A percentile compares a stretch with the other conserved stretches of the same genome.
Conservation (phyloP, 2,797 vertebrate species). For the Odontamblyopus rebecca region DNA sequence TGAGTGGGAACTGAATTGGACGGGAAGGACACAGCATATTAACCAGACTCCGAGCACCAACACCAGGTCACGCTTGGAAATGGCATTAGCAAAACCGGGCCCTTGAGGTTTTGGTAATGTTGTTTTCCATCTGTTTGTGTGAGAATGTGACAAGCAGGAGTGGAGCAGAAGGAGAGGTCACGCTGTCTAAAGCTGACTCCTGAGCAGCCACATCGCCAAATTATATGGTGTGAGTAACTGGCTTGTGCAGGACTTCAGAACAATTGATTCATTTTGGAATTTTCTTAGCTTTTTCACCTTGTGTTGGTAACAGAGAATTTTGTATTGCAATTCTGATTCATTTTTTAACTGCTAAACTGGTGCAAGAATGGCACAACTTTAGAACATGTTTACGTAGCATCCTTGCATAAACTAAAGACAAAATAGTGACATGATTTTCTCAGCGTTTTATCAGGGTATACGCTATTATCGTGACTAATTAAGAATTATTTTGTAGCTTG, state of each 20-base stretch:
- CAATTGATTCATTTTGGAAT: too few species aligned
- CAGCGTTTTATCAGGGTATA: too few species aligned
- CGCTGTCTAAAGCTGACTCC: constrained; percentile 40
- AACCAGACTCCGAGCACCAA: constrained; percentile 51
- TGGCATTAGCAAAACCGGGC: constrained; percentile 64
- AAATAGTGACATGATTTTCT: too few species aligned
- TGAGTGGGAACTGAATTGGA: constrained; percentile 55
- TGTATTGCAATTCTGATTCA: too few species aligned
- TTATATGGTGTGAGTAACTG: too few species aligned
- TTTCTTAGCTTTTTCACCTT: too few species aligned
- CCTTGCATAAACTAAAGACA: not conserved
- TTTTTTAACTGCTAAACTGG: too few species aligned
- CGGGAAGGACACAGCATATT: constrained; percentile 63
- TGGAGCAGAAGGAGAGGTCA: constrained; percentile 38
- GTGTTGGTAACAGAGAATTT: too few species aligned
- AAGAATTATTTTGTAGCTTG: too few species aligned
- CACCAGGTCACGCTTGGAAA: constrained; percentile 55
- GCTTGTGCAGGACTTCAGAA: not conserved
- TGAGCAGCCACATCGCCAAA: constrained; percentile 14
- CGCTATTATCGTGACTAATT: too few species aligned
- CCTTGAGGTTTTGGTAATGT: constrained; percentile 58
- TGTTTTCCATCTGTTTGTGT: constrained; percentile 52
- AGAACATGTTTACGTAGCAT: not conserved
- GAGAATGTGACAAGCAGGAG: constrained; percentile 22
- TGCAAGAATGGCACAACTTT: too few species aligned